These are phyloP conservation scores for Trachelus iudaicus DNA, from an alignment of 2,888 invertebrate genomes.

Conservation along the genomic window DNA sequence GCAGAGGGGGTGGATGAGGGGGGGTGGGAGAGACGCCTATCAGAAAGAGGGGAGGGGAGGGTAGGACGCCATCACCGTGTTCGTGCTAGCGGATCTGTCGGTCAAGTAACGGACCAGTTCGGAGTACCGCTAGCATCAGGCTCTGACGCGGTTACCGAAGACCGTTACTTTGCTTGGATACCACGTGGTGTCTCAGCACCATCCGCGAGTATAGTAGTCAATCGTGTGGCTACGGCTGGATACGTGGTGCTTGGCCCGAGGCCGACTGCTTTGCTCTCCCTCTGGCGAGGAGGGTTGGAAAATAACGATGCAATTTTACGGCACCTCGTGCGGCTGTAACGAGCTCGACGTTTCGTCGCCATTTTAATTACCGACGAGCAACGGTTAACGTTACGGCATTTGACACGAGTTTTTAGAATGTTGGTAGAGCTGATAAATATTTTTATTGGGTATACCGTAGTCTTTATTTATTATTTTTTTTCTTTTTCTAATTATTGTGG, in stretches of 20 bases:
- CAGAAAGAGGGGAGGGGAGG: slow-evolving; percentile 1
- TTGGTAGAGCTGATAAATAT: neutral
- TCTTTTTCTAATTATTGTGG: too few species aligned
- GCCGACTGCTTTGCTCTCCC: slow-evolving; percentile 16
- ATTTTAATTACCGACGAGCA: slow-evolving; percentile 44
- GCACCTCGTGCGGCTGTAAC: slow-evolving; percentile 10
- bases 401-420: neutral
- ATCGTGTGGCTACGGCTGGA: slow-evolving; percentile 23
- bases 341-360: slow-evolving; percentile 28
- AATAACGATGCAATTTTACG: slow-evolving; percentile 17
- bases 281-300: neutral
- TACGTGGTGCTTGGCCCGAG: slow-evolving; percentile 7
- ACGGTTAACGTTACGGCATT: slow-evolving; percentile 16
- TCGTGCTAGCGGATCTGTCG: slow-evolving; percentile 65
- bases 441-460: neutral
- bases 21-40: slow-evolving; percentile 13
- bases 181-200: slow-evolving; percentile 58
- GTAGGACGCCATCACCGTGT: neutral
- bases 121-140: slow-evolving; percentile 62
- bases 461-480: neutral
- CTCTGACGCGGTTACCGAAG: slow-evolving; percentile 63
- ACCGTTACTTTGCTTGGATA: slow-evolving; percentile 56
- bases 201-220: slow-evolving; percentile 32
- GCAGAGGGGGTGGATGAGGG: slow-evolving; percentile 15
- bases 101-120: slow-evolving; percentile 64